A percentile compares a stretch with the other conserved stretches of the same genome.
phyloP scores from a whole-genome alignment of 37 sponge, comb jelly and placozoan species.

The Aplysina aerophoba region DNA sequence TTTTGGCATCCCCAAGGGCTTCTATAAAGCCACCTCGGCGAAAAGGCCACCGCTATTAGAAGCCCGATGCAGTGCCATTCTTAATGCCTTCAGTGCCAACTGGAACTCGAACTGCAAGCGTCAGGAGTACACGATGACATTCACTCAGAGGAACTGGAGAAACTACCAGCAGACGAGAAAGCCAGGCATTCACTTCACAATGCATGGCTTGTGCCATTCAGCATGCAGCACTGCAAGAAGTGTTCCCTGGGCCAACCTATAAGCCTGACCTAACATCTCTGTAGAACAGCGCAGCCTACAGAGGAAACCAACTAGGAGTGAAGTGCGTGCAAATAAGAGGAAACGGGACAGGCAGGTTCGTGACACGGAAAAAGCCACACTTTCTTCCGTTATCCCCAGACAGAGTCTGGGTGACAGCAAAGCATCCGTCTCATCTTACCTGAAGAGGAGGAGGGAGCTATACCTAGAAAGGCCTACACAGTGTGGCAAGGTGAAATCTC shows the following conservation, averaged over 20 bases:
- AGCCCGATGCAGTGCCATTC: neutral
- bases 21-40: neutral
- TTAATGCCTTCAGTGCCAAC: neutral
- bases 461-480: neutral
- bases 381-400: neutral
- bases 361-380: neutral
- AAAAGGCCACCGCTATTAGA: neutral
- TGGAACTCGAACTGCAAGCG: neutral
- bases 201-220: constrained; percentile 8
- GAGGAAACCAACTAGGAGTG: neutral
- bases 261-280: too few relatives aligned
- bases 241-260: neutral
- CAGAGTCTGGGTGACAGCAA: neutral
- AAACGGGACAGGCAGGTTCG: neutral
- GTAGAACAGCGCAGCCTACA: neutral
- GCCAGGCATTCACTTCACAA: neutral
- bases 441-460: neutral
- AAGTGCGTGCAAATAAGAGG: neutral
- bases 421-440: neutral
- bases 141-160: neutral
- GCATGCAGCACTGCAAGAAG: constrained; percentile 6
- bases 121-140: neutral
- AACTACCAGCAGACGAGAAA: neutral
- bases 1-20: neutral
- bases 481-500: constrained; percentile 28